A percentile compares a stretch with the other conserved stretches of the same genome.
These are phyloP conservation scores for Anthophora plumipes DNA, from an alignment of 2,888 invertebrate species.

Conservation along the genomic window DNA sequence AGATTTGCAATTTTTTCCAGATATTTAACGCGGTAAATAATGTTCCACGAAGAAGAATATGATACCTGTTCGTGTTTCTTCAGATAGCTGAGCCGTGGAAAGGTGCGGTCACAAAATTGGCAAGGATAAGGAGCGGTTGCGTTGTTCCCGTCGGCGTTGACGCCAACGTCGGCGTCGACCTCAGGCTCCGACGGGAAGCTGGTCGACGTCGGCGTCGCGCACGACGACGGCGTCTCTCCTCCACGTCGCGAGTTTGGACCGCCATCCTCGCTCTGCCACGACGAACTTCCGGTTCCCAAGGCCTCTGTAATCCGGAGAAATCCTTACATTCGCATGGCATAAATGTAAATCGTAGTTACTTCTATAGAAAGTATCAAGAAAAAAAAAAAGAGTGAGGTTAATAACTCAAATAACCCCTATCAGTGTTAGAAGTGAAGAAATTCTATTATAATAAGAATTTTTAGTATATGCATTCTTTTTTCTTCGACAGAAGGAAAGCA, in stretches of 20 bases:
- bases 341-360: too few species aligned
- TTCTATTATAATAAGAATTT: too few species aligned
- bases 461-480: too few species aligned
- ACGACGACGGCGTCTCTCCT: constrained; percentile 87
- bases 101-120: constrained; percentile 96
- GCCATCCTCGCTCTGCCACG: constrained; percentile 88
- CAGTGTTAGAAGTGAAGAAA: too few species aligned
- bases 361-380: too few species aligned
- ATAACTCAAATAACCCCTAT: too few species aligned
- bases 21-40: too few species aligned
- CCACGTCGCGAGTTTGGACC: constrained; percentile 85
- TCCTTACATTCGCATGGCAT: too few species aligned
- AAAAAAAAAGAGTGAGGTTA: too few species aligned
- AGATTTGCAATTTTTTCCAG: too few species aligned
- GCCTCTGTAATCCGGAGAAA: constrained; percentile 86
- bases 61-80: constrained; percentile 96
- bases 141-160: constrained; percentile 76
- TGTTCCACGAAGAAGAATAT: too few species aligned
- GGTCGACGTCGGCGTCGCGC: constrained; percentile 88
- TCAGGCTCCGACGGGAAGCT: constrained; percentile 88
- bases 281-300: constrained; percentile 89
- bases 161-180: constrained; percentile 77
- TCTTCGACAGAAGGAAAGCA: too few species aligned
- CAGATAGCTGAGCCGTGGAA: constrained; percentile 93
- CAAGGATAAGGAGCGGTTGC: constrained; percentile 92